Percentiles rank a stretch among this genome's conserved stretches.
Evolutionary conservation across 2,888 invertebrate genomes (phyloP).

Genomic region (Nezara viridula): DNA sequence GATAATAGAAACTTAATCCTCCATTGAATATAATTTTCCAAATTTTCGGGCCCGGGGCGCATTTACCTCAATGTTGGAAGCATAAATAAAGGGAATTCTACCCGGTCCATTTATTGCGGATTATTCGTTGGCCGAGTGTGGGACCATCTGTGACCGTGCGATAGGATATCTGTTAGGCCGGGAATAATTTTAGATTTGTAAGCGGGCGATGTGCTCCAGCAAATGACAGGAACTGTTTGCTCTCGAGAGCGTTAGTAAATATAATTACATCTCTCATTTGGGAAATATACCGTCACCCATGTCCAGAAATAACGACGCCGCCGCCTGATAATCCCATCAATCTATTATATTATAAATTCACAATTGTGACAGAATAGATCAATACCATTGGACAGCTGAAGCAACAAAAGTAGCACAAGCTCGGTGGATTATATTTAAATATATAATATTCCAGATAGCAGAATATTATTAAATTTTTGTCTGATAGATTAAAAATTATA

Average conservation of each 20-base stretch:
- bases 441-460: background rate
- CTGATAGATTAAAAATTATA: too few relatives aligned
- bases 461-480: too few relatives aligned
- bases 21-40: background rate
- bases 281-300: background rate
- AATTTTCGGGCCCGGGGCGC: background rate
- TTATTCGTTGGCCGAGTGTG: slow-evolving; percentile 15
- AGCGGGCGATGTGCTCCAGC: background rate
- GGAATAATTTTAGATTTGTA: slow-evolving; percentile 46
- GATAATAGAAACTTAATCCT: background rate
- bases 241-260: slow-evolving; percentile 32
- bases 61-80: background rate
- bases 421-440: background rate
- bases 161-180: slow-evolving; percentile 19
- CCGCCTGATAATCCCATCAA: background rate
- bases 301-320: background rate
- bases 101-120: slow-evolving; percentile 1
- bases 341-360: background rate
- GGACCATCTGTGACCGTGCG: slow-evolving; percentile 43
- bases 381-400: background rate
- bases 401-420: background rate
- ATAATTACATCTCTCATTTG: slow-evolving; percentile 41
- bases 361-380: background rate
- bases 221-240: slow-evolving; percentile 28
- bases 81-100: slow-evolving; percentile 33